Evolutionary conservation across 2,113 vertebrate genomes (phyloP), one percentile per base, ranked within the genome.

Genomic region (Panthera uncia): DNA sequence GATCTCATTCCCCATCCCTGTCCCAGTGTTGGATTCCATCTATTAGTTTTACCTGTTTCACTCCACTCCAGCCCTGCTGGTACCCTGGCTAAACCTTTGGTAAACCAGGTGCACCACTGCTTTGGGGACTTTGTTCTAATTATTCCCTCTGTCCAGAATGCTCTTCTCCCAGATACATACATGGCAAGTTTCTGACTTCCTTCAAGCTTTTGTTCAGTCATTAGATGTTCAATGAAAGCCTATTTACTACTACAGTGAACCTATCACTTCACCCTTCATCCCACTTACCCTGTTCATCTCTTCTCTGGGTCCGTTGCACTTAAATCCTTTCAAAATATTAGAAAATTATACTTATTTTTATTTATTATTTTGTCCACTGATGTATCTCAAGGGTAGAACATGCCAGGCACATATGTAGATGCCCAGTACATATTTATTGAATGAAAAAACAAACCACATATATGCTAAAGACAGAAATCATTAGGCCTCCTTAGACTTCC

Each of bases 281-380:
- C 21, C 13, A 15, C 6, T 50, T 29, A 45, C 2, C 27, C 4
- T 63, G 61, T 10, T 78, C 9, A 33, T 33, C 29, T n/a, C 41
- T 76, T 48, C 13, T 81, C 33, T 55, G 45, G 29, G 15, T 65
- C 14, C 52, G 25, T 14, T 38, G 21, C 14, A 45, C n/a, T 80
- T 25, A 65, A 0, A 38, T 45, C 15, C 50, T 63, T 86, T 90
- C 8, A 45, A 15, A 23, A 86, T 5, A 48, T 36, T 69, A 61
- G 36, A 13, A 25, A 65, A 45, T 61, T 12, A 33, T 45, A 52
- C 5, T 27, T 63, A 76, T 36, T 18, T 61, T 38, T 48, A n/a
- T 88, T 83, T 15, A 36, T 91, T 36, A 50, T 27, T 96, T 85
- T 93, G 31, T 16, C 81, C 78, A 89, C 7, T 86, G n/a, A 57